These are phyloP conservation scores for Numida meleagris DNA, from an alignment of 2,113 vertebrate genomes.

Conservation along the genomic window DNA sequence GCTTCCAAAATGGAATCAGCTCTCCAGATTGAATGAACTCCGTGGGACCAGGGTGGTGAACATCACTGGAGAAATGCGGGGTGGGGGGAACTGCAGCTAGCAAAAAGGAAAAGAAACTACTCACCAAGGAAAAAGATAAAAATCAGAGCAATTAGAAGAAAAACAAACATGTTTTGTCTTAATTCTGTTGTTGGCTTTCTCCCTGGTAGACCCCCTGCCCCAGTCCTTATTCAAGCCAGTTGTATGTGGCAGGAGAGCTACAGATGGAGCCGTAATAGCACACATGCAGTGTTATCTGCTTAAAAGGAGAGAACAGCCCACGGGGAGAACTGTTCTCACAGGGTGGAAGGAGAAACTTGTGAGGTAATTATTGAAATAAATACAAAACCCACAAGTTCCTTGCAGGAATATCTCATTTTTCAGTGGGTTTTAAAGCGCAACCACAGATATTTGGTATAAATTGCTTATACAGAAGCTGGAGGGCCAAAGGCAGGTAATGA, in stretches of 20 bases:
- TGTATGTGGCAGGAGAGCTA: background rate
- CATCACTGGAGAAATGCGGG: conserved; percentile 46
- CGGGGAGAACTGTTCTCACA: background rate
- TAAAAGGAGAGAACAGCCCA: conserved; percentile 5
- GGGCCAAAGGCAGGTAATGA: background rate
- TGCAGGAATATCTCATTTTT: background rate
- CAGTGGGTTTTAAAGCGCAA: background rate
- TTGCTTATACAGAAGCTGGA: background rate
- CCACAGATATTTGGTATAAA: background rate
- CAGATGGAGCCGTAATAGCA: background rate
- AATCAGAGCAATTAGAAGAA: background rate
- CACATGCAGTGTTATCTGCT: rapidly evolving
- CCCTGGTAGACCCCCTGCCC: background rate
- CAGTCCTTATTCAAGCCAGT: background rate
- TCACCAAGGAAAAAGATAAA: background rate
- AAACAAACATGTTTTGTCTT: conserved; percentile 18
- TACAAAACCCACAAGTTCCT: background rate
- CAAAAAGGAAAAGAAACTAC: background rate
- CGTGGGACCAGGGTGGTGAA: background rate
- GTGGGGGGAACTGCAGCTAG: background rate
- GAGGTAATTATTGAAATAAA: conserved; percentile 20
- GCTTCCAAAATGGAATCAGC: conserved; percentile 31
- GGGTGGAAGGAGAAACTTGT: background rate
- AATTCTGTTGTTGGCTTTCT: conserved; percentile 4
- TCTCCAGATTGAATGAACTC: conserved; percentile 7